Evolutionary conservation across 2,113 vertebrate species (phyloP).

Genomic region (Stomatorhinus ivindoensis): DNA sequence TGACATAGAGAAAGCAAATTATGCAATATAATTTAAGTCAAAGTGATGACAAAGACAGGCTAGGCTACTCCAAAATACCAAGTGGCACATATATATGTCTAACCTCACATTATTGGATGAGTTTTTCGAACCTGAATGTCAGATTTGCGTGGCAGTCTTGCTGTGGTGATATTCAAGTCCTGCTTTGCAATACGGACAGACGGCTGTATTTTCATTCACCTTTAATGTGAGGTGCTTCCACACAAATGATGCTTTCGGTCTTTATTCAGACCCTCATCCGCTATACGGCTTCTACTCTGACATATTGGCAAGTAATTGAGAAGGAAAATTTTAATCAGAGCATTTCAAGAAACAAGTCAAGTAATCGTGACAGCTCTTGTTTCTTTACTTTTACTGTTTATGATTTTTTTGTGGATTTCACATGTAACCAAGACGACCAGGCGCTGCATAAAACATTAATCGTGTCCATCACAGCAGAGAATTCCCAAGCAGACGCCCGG

Average conservation of each 20-base stretch:
- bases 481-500: slow-evolving; percentile 66
- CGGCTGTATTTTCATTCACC: not conserved
- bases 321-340: not conserved
- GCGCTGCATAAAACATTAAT: not conserved
- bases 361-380: not conserved
- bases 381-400: slow-evolving; percentile 64
- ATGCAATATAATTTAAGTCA: not conserved
- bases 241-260: not conserved
- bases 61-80: not conserved
- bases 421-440: slow-evolving; percentile 62
- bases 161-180: not conserved
- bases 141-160: not conserved
- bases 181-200: not conserved
- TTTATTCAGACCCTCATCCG: not conserved
- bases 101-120: not conserved
- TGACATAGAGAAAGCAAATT: not conserved
- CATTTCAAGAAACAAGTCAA: not conserved
- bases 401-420: slow-evolving; percentile 53
- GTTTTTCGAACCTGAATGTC: not conserved
- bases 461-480: slow-evolving; percentile 35
- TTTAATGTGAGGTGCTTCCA: not conserved
- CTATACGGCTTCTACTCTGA: not conserved
- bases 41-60: not conserved
- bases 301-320: not conserved
- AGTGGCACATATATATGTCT: not conserved